Evolutionary conservation across 2,113 vertebrate genomes (phyloP).

Genomic region (Embiotoca jacksoni): DNA sequence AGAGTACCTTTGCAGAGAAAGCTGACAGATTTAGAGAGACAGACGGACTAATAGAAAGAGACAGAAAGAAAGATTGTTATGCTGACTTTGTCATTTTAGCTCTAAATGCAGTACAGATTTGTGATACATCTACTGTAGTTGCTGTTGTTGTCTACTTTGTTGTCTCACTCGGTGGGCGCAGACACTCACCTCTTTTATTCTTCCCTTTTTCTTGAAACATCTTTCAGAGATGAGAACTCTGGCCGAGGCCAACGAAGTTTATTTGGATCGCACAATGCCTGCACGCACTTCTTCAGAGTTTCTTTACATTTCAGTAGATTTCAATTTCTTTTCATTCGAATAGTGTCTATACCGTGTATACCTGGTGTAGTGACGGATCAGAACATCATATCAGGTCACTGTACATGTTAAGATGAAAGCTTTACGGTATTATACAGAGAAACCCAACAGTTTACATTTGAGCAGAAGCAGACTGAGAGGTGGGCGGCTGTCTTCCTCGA

Average conservation of each 20-base stretch:
- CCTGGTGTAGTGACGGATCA: too few relatives aligned
- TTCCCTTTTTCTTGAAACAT: slow-evolving; percentile 51
- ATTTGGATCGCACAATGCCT: too few relatives aligned
- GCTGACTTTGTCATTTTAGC: slow-evolving; percentile 20
- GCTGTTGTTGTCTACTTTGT: slow-evolving; percentile 9
- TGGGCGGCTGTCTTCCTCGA: too few relatives aligned
- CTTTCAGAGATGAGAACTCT: slow-evolving; percentile 71
- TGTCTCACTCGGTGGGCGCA: not conserved
- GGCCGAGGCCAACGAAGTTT: not conserved
- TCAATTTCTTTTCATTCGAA: too few relatives aligned
- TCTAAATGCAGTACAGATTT: slow-evolving; percentile 24
- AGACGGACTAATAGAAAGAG: slow-evolving; percentile 11
- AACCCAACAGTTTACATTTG: too few relatives aligned
- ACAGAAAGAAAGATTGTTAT: slow-evolving; percentile 22
- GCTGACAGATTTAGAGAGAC: not conserved
- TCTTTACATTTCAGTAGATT: too few relatives aligned
- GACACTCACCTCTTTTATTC: slow-evolving; percentile 20
- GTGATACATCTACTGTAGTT: slow-evolving; percentile 17
- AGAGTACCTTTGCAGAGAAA: not conserved
- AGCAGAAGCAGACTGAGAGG: too few relatives aligned
- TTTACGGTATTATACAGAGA: too few relatives aligned
- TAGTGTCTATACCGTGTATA: too few relatives aligned
- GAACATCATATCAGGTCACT: too few relatives aligned
- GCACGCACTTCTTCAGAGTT: too few relatives aligned
- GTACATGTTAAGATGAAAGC: too few relatives aligned